Percentiles rank a stretch among this genome's conserved stretches.
phyloP scores from a whole-genome alignment of 2,888 invertebrate species.

The Charanyca ferruginea region DNA sequence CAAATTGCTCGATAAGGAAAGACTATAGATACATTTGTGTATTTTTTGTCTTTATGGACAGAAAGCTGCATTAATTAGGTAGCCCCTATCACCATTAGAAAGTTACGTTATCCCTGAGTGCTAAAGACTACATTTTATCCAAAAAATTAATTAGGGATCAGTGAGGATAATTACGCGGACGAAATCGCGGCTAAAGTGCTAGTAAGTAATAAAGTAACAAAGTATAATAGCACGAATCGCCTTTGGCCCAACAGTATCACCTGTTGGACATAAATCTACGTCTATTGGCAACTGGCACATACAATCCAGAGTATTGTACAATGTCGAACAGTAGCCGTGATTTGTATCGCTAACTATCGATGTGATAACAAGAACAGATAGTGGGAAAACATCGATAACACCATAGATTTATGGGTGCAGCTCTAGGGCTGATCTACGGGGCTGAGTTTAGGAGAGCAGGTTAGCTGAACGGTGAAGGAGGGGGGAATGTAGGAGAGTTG shows the following conservation, averaged over 20 bases:
- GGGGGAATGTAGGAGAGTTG: background rate
- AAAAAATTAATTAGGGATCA: no score
- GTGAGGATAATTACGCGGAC: no score
- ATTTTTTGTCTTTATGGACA: no score
- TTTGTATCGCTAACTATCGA: conserved; percentile 66
- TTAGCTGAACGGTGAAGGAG: background rate
- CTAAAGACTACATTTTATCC: no score
- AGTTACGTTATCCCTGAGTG: no score
- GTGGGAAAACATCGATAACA: conserved; percentile 62
- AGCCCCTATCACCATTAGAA: no score
- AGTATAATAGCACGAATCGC: conserved; percentile 40
- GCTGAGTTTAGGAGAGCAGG: conserved; percentile 10
- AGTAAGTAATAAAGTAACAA: conserved; percentile 12
- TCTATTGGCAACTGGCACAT: conserved; percentile 53
- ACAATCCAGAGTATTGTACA: conserved; percentile 59
- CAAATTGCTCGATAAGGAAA: conserved; percentile 3
- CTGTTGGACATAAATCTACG: conserved; percentile 55
- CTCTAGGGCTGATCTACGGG: conserved; percentile 43
- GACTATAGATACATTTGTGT: background rate
- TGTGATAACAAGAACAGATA: conserved; percentile 64
- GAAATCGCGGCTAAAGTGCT: no score
- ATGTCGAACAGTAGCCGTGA: conserved; percentile 65
- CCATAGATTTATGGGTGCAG: conserved; percentile 55
- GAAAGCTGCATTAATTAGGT: no score
- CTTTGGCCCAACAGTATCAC: conserved; percentile 50